Evolutionary conservation across 2,113 vertebrate genomes (phyloP), one percentile per base, ranked within the genome.

Genomic region (Calidris pugnax): DNA sequence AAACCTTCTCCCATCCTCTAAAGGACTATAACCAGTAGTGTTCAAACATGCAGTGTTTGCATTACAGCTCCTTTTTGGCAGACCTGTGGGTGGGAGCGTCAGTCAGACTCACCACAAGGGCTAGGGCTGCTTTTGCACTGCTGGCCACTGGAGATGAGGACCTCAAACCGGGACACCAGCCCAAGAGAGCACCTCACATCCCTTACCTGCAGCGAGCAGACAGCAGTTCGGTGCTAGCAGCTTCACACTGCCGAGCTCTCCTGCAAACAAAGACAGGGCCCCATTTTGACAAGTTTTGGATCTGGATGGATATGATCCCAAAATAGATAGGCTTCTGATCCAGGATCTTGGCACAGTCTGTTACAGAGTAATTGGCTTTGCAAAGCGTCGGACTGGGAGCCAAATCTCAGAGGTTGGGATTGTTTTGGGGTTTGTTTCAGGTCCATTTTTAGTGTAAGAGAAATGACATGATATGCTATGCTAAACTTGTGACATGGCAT

Each of bases 381-480:
- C 66, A 66, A 91, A 76, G 59, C 67, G 10, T 24, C 59, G 48
- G n/a, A 80, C 30, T 71, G 60, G 64, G 60, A 89, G 68, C 39
- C 76, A 94, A 64, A 86, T 91, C 43, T 94, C 48, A 68, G 76
- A 75, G n/a, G 8, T 0, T 78, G 60, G 43, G 73, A 72, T 90
- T 85, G 59, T 84, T 41, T 48, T 14, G 75, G 33, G 48, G 6
- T 35, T 85, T 93, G 39, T 71, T 88, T 68, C 60, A 60, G 33
- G 73, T 89, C 76, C 10, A n/a, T 78, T 95, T 96, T 95, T 85
- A 85, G 27, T 78, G n/a, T 72, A 75, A 88, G 56, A 88, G 43
- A 81, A 74, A 57, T 45, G 35, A 56, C n/a, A 73, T 45, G 27
- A 30, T 56, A 39, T 57, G 13, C 22, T 62, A 16, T 62, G 68